These are phyloP conservation scores for Copidosoma floridanum DNA, from an alignment of 1,140 invertebrate genomes.

Conservation along the genomic window DNA sequence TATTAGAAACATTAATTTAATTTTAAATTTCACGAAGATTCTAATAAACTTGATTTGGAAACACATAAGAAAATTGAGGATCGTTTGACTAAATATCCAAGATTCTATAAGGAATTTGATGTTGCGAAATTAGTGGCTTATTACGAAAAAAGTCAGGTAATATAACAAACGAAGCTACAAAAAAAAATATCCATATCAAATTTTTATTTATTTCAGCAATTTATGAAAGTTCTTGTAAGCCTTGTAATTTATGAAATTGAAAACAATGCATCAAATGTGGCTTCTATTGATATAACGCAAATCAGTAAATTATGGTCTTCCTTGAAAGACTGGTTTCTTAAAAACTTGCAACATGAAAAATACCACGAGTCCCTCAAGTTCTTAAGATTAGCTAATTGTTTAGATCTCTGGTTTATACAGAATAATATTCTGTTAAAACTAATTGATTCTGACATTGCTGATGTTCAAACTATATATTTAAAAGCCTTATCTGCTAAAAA, in stretches of 20 bases:
- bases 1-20: background rate
- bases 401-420: conserved; percentile 36
- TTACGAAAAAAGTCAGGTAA: conserved; percentile 39
- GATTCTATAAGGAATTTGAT: conserved; percentile 29
- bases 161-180: too few relatives aligned
- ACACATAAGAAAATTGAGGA: conserved; percentile 40
- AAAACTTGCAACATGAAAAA: conserved; percentile 27
- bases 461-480: conserved; percentile 8
- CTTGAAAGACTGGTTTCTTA: conserved; percentile 32
- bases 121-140: conserved; percentile 34
- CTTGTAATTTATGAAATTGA: conserved; percentile 41
- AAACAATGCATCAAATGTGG: conserved; percentile 1
- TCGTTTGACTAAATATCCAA: conserved; percentile 37
- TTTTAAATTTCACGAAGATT: conserved; percentile 21
- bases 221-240: conserved; percentile 41
- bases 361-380: conserved; percentile 34
- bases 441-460: conserved; percentile 31
- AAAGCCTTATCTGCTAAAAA: conserved; percentile 13
- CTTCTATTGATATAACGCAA: conserved; percentile 21
- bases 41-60: conserved; percentile 25
- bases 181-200: background rate
- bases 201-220: conserved; percentile 31
- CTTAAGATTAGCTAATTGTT: conserved; percentile 33
- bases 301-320: conserved; percentile 39
- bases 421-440: conserved; percentile 31